Conservation (phyloP, 2,797 vertebrate species). For the Poeciliopsis gracilis region DNA sequence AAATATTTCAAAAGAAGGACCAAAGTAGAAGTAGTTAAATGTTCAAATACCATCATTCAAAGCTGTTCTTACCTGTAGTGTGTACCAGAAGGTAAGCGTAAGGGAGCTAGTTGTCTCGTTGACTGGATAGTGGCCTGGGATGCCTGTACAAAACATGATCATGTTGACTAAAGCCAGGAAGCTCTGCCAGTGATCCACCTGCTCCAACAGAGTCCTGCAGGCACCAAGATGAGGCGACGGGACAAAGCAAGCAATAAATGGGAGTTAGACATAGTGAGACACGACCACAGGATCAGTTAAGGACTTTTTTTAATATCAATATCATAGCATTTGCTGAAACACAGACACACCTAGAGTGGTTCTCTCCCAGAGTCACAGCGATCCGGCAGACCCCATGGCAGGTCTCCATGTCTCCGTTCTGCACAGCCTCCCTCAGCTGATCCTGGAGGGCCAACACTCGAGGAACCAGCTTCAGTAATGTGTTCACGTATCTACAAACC, state of each 20-base stretch:
- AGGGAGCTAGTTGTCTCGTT: conserved; percentile 98
- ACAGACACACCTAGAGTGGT: conserved; percentile 90
- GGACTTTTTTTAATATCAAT: not conserved
- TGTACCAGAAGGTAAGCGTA: conserved; percentile 98
- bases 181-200: conserved; percentile 98
- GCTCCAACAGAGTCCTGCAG: conserved; percentile 91
- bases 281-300: not conserved
- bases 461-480: conserved; percentile 95
- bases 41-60: not conserved
- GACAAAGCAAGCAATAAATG: conserved; percentile 4
- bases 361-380: conserved; percentile 94
- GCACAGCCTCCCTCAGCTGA: conserved; percentile 93
- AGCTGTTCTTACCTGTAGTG: conserved; percentile 84
- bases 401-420: conserved; percentile 98
- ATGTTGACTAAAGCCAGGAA: conserved; percentile 98
- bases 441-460: conserved; percentile 94
- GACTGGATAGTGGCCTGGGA: conserved; percentile 97
- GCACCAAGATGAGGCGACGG: not conserved
- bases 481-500: conserved; percentile 91
- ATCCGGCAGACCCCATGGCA: conserved; percentile 98
- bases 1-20: not conserved
- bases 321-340: not conserved
- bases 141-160: conserved; percentile 99
- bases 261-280: not conserved
- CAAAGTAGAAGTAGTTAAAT: not conserved